Evolutionary conservation across 2,888 invertebrate species (phyloP).

Genomic region (Caenorhabditis auriculariae): DNA sequence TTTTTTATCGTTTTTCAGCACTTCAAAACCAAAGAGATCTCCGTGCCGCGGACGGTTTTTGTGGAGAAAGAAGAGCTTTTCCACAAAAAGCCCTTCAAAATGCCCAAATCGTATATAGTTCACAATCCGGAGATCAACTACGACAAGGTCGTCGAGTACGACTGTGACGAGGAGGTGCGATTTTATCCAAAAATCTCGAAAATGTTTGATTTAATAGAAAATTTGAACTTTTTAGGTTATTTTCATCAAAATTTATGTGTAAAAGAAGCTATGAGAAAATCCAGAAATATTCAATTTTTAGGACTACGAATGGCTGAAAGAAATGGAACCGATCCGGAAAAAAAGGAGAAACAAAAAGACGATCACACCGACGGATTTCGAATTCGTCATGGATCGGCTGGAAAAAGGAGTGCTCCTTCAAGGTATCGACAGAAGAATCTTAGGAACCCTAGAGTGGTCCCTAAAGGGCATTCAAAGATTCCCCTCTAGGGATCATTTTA

Average conservation of each 20-base stretch:
- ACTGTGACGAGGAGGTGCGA: slow-evolving; percentile 93
- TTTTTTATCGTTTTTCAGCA: slow-evolving; percentile 12
- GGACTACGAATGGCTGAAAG: slow-evolving; percentile 88
- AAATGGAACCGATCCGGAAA: slow-evolving; percentile 81
- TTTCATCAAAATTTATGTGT: too few species aligned
- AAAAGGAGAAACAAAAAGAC: slow-evolving; percentile 72
- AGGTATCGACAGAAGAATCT: slow-evolving; percentile 67
- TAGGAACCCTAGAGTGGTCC: too few species aligned
- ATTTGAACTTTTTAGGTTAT: not conserved
- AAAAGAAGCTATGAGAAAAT: not conserved
- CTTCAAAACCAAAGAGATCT: slow-evolving; percentile 5
- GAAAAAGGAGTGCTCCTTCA: slow-evolving; percentile 95
- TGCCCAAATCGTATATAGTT: not conserved
- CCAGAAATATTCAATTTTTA: slow-evolving; percentile 33
- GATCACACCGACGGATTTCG: slow-evolving; percentile 86
- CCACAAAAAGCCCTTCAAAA: not conserved
- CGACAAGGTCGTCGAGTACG: slow-evolving; percentile 90
- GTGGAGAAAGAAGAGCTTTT: not conserved
- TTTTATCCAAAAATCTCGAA: too few species aligned
- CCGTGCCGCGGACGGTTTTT: not conserved
- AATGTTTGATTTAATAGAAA: not conserved
- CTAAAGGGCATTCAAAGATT: too few species aligned
- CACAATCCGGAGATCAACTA: slow-evolving; percentile 6
- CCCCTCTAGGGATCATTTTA: too few species aligned
- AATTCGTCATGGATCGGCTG: slow-evolving; percentile 92